Conservation (phyloP, 2,113 vertebrate species). For the Rhinolophus ferrumequinum region DNA sequence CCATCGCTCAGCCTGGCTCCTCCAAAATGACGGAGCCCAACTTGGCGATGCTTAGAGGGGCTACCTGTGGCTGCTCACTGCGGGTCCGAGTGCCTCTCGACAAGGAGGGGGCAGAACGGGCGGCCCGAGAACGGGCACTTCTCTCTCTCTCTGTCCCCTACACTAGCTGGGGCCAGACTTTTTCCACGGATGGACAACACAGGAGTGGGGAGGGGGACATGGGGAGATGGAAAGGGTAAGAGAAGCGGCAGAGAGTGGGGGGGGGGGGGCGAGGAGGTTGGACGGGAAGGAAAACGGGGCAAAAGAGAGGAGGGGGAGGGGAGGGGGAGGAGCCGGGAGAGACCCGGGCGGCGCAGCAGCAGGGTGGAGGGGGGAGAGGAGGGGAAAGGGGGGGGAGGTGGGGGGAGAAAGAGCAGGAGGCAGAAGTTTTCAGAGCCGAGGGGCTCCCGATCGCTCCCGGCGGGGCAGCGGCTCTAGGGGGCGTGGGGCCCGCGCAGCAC, state of each 20-base stretch:
- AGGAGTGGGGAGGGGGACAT: neutral
- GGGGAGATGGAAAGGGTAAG: neutral
- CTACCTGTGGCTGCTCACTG: constrained; percentile 44
- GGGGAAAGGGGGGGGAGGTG: neutral
- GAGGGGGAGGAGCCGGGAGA: neutral
- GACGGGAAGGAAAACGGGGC: neutral
- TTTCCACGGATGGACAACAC: neutral
- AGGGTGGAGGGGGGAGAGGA: neutral
- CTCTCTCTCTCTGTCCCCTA: neutral
- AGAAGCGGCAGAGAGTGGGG: neutral
- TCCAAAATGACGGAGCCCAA: neutral
- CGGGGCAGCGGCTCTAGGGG: neutral
- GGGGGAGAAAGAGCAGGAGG: neutral
- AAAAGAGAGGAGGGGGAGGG: neutral
- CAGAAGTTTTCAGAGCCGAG: constrained; percentile 28
- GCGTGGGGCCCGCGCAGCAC: constrained; percentile 69
- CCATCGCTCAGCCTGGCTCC: neutral
- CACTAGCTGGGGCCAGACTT: neutral
- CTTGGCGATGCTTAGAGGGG: neutral
- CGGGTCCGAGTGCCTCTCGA: neutral
- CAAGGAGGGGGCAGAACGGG: neutral
- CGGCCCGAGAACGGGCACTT: neutral
- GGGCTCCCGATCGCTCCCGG: neutral
- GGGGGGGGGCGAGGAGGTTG: neutral
- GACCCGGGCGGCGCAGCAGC: neutral